Base-by-base conservation (phyloP, 2,888 invertebrate genomes). In the Sympetrum striolatum region DNA sequence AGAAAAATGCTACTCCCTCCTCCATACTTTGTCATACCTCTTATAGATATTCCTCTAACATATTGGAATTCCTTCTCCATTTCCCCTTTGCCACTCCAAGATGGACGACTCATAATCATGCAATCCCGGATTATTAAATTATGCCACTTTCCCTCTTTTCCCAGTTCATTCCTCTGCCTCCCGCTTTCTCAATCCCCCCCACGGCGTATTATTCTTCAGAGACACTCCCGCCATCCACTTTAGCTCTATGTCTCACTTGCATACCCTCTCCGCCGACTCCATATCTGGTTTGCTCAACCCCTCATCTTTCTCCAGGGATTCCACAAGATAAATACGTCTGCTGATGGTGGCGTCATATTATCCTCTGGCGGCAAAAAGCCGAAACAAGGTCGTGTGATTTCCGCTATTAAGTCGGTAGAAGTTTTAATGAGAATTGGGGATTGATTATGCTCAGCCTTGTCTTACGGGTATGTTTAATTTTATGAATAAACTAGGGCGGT, bases 281-380 rank as follows among this genome's bases (percentile, higher is more conserved):
- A 22, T 86, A 60, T 86, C 64, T 60, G 35, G 86, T 86, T 86
- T 86, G 31, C 86, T 64, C 86, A 86, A 86, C 58, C 58, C 86
- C 18, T 18, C 86, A 31, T 60, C n/a, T 60, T 86, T 60, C 60
- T 37, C 60, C 22, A 2, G 60, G 58, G 86, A 64, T 37, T 25
- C 73, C 31, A 31, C 31, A 86, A 86, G 86, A 86, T 86, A 64
- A 86, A 86, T 86, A 60, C 86, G 86, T 60, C 86, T 86, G 60
- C 58, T 60, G 64, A 60, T 35, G 86, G 86, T 86, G 86, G 60
- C 86, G 86, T 86, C 86, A 60, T 86, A 86, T 60, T 86, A 86
- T 86, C 86, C 86, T 37, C 86, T 86, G 86, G 86, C 60, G 86
- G 86, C 86, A 86, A 86, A 86, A 86, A 86, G 86, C 60, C 37